Base-by-base conservation (phyloP, 2,113 vertebrate genomes). In the Entelurus aequoreus region DNA sequence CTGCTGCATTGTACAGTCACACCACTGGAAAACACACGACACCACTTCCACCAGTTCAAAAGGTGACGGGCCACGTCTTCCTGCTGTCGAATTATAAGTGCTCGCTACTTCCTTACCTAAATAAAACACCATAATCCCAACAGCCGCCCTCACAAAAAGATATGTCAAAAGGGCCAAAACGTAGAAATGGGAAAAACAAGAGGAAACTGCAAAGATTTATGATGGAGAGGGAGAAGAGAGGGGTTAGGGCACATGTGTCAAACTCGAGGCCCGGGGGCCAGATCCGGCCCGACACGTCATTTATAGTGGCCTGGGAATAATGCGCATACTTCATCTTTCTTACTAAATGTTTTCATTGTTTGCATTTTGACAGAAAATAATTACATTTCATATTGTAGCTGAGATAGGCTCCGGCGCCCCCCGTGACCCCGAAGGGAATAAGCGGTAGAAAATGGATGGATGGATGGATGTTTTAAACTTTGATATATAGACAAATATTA, bases 51-150 rank as follows among this genome's bases (percentile, higher is more conserved):
- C 75, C 79, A 90, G 93, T 95, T 96, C 93, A 94, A 92, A 89
- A 94, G 94, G 94, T 96, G 89, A 91, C 79, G 74, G 83, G 79
- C 92, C 94, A 95, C 88, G 85, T 92, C 93, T 95, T 96, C 94
- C 94, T 93, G 85, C 90, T 86, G 86, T 78, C 76, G 85, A 90
- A 87, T 84, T 77, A 79, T 90, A 88, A 84, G 89, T 79, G 72
- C 90, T 87, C 84, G 89, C 88, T 91, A 94, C 93, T 95, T 96
- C 94, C 94, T 94, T 85, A 90, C 90, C 83, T 90, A 93, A 93
- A 92, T 87, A 92, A 88, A 91, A 91, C 88, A 86, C 80, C 65
- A 81, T 68, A 87, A 93, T 89, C 86, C 85, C 88, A 90, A 88
- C 42, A 12, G 10, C 42, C 9, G 42, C 12, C 84, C 84, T 86